Conservation (phyloP, 2,888 invertebrate genomes). For the Euplagia quadripunctaria region DNA sequence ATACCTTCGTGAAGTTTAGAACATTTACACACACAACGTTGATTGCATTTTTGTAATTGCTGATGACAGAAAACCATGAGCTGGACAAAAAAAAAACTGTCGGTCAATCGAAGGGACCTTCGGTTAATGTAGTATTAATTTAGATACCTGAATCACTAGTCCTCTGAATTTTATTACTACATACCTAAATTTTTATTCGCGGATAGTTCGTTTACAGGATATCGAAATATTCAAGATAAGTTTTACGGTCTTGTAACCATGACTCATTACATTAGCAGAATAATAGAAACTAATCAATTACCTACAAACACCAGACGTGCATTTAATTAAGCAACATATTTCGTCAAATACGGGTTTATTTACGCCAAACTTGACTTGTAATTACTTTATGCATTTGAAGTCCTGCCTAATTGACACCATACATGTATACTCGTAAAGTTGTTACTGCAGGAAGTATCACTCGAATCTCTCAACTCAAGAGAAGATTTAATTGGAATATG, state of each 20-base stretch:
- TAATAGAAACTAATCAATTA: slow-evolving; percentile 13
- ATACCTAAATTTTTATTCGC: neutral
- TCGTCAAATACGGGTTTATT: slow-evolving; percentile 40
- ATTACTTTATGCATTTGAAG: slow-evolving; percentile 57
- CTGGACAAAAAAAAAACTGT: too few species aligned
- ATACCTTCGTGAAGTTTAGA: neutral
- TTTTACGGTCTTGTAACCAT: neutral
- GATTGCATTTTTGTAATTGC: too few species aligned
- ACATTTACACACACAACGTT: neutral
- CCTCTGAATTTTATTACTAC: neutral
- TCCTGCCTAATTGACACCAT: slow-evolving; percentile 55
- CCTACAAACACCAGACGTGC: slow-evolving; percentile 13
- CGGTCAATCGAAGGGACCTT: too few species aligned
- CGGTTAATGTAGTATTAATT: neutral
- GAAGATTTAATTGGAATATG: slow-evolving; percentile 41
- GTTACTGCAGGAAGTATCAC: slow-evolving; percentile 51
- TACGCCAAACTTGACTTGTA: slow-evolving; percentile 52
- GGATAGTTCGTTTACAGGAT: neutral
- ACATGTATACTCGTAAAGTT: slow-evolving; percentile 43
- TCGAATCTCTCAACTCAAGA: slow-evolving; percentile 53
- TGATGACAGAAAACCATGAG: too few species aligned
- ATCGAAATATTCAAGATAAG: neutral
- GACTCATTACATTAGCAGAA: slow-evolving; percentile 8
- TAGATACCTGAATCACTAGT: neutral
- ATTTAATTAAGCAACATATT: slow-evolving; percentile 41